Evolutionary conservation across 1,140 invertebrate species (phyloP).

Genomic region (Calycopis cecrops): DNA sequence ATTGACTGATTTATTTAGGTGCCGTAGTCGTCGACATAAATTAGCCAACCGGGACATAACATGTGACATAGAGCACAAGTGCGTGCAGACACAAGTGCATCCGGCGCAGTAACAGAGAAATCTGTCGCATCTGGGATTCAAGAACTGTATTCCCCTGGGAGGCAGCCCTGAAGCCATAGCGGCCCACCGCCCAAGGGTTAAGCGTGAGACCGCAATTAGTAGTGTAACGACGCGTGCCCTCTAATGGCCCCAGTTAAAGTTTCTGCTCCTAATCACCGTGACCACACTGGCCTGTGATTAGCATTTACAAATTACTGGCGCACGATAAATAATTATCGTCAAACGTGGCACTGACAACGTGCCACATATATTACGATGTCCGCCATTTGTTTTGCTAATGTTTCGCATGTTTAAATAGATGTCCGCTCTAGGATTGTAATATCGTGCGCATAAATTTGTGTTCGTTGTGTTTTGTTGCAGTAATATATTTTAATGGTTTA

Average conservation of each 20-base stretch:
- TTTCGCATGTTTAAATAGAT: background rate
- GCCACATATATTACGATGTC: conserved; percentile 3
- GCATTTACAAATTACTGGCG: conserved; percentile 27
- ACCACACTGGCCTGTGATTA: conserved; percentile 23
- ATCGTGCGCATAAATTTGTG: no score
- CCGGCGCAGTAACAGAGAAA: no score
- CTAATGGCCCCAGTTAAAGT: conserved; percentile 38
- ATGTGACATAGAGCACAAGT: no score
- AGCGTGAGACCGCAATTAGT: conserved; percentile 46
- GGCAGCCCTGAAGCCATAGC: background rate
- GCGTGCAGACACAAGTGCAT: no score
- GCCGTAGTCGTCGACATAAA: no score
- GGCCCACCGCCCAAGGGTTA: conserved; percentile 23
- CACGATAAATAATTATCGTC: conserved; percentile 18
- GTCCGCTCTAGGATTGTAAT: background rate
- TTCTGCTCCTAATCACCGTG: conserved; percentile 16
- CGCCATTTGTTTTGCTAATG: background rate
- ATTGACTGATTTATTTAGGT: no score
- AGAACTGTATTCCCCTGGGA: no score
- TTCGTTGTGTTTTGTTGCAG: no score
- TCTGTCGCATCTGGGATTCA: no score
- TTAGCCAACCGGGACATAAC: no score
- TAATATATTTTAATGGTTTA: no score
- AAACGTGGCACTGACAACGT: conserved; percentile 13
- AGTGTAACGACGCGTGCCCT: conserved; percentile 38